Evolutionary conservation across 2,797 vertebrate species (phyloP).

Genomic region (Sus cebifrons): DNA sequence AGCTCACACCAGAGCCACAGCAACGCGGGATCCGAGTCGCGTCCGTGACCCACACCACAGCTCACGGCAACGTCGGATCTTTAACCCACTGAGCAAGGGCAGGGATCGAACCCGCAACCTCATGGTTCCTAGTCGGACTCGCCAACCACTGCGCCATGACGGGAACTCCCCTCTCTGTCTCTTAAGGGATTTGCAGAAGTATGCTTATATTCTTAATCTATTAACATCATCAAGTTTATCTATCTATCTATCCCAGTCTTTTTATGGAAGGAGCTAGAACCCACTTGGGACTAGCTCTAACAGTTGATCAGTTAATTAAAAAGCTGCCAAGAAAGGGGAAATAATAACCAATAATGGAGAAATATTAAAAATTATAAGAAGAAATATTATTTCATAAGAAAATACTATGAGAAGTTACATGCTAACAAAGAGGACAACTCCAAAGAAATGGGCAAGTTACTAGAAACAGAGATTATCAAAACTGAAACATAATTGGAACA

Average conservation of each 20-base stretch:
- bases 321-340: not conserved
- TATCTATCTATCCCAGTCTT: not conserved
- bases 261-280: not conserved
- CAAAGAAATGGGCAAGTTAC: not conserved
- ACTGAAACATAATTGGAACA: not conserved
- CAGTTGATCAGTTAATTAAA: not conserved
- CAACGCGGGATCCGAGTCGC: too few relatives aligned
- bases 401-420: not conserved
- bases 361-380: not conserved
- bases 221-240: not conserved
- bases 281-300: not conserved
- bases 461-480: not conserved
- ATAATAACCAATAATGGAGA: rapidly evolving
- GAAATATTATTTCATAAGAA: not conserved
- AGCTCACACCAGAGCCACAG: too few relatives aligned
- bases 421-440: not conserved
- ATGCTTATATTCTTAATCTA: not conserved
- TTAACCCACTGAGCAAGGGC: too few relatives aligned
- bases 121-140: too few relatives aligned
- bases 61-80: too few relatives aligned
- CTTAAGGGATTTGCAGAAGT: not conserved
- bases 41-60: too few relatives aligned
- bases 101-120: too few relatives aligned
- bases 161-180: not conserved
- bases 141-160: too few relatives aligned